Evolutionary conservation across 2,113 vertebrate species (phyloP).

Genomic region (Oreochromis spilurus): DNA sequence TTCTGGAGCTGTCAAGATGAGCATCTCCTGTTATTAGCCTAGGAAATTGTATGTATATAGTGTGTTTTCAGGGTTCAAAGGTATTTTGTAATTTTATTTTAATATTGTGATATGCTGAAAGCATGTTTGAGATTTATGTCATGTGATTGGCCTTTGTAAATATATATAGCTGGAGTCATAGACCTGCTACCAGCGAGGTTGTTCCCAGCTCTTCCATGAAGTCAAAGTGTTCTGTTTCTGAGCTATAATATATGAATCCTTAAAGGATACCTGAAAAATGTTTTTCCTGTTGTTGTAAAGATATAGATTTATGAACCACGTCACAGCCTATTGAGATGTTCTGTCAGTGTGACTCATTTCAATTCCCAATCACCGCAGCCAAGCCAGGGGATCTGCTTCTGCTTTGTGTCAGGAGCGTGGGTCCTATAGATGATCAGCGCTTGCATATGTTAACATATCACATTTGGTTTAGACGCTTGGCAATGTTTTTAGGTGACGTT

Average conservation of each 20-base stretch:
- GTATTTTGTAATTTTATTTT: neutral
- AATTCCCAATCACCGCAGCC: neutral
- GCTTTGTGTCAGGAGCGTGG: conserved; percentile 23
- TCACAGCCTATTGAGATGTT: neutral
- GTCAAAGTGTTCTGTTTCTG: neutral
- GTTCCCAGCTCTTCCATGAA: neutral
- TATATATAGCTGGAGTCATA: neutral
- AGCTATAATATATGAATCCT: neutral
- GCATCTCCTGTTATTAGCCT: neutral
- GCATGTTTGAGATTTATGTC: neutral
- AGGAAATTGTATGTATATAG: neutral
- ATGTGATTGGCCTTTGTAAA: neutral
- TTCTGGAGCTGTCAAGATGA: neutral
- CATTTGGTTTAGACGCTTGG: conserved; percentile 46
- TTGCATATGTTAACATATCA: conserved; percentile 48
- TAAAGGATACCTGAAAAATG: neutral
- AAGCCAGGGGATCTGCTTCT: conserved; percentile 33
- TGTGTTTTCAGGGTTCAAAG: neutral
- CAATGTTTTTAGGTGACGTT: neutral
- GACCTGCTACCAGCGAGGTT: neutral
- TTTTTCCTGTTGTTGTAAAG: neutral
- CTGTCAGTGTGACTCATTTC: conserved; percentile 20
- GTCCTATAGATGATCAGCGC: conserved; percentile 33
- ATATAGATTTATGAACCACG: neutral
- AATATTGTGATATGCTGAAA: neutral